These are phyloP conservation scores for Gisinianus flammeolus DNA, from an alignment of 2,888 invertebrate species.

Conservation along the genomic window DNA sequence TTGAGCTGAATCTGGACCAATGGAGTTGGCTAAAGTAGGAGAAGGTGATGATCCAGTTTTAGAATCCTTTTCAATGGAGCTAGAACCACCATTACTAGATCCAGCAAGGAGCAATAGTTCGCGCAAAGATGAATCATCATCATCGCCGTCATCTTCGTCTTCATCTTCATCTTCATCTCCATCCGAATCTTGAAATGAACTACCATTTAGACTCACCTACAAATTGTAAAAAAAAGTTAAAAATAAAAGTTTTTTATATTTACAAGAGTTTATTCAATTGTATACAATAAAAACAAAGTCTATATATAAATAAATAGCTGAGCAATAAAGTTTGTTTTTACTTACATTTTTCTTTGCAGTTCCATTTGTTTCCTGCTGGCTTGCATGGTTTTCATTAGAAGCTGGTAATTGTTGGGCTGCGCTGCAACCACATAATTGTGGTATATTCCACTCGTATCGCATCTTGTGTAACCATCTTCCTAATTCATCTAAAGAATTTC, in stretches of 20 bases:
- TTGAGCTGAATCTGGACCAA: no score
- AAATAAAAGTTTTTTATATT: not conserved
- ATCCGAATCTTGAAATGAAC: slow-evolving; percentile 60
- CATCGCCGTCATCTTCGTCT: no score
- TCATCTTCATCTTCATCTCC: slow-evolving; percentile 68
- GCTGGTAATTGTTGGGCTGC: slow-evolving; percentile 53
- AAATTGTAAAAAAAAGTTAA: not conserved
- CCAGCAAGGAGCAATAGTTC: slow-evolving; percentile 75
- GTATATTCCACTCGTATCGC: slow-evolving; percentile 78
- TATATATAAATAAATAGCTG: no score
- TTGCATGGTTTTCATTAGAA: slow-evolving; percentile 29
- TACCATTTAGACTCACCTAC: not conserved
- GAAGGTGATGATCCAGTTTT: not conserved
- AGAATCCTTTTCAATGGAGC: not conserved
- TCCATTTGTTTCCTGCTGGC: not conserved
- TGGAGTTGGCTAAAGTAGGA: no score
- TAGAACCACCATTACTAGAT: not conserved
- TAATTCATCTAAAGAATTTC: slow-evolving; percentile 75
- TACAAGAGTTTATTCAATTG: no score
- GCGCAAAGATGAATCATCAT: slow-evolving; percentile 79
- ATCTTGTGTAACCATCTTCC: slow-evolving; percentile 78
- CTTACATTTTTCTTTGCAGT: not conserved
- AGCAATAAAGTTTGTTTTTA: not conserved
- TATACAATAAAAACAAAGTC: not conserved
- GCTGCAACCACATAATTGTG: slow-evolving; percentile 74